Base-by-base conservation (phyloP, 2,797 vertebrate species). In the Sebastes matsubarae region DNA sequence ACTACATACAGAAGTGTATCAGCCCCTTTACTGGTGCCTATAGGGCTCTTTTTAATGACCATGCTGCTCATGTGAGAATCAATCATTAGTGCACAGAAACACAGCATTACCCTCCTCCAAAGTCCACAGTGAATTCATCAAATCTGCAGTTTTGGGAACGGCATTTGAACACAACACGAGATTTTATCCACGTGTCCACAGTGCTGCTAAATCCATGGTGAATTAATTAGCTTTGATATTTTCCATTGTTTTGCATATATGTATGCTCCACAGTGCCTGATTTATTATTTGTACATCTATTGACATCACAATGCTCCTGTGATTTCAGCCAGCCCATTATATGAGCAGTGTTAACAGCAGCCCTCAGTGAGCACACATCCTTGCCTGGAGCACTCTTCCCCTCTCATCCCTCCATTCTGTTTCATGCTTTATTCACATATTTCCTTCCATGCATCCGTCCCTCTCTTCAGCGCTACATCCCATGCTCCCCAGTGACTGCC, bases 351-450 rank as follows among this genome's bases (percentile, higher is more conserved):
- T 75, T 83, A 78, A 82, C 72, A 72, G 55, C 75, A 38, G 52
- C 72, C 54, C 69, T 79, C 54, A 25, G 61, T 73, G 60, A 70
- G 73, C 59, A 32, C 66, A 70, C 66, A 87, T 87, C 68, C 77
- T 82, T 58, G 71, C 87, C 81, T 18, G 0, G 8, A 74, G 80
- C 83, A 5, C 68, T 81, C 42, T 29, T 81, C 25, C 22, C 61
- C 65, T 76, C 80, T 79, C 63, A 70, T 80, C 80, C 71, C 63
- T 80, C 58, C 22, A 22, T 64, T 82, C 63, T 29, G 69, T 79
- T 73, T 87, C 79, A 88, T 89, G 64, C 77, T 75, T 87, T 88
- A 86, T 89, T 89, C 82, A 89, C 70, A 79, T 9, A 68, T 76
- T 86, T 87, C 77, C 84, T 76, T 82, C 75, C 81, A 64, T 34